These are phyloP conservation scores for Camponotus pennsylvanicus DNA, from an alignment of 1,140 invertebrate genomes.

Conservation along the genomic window DNA sequence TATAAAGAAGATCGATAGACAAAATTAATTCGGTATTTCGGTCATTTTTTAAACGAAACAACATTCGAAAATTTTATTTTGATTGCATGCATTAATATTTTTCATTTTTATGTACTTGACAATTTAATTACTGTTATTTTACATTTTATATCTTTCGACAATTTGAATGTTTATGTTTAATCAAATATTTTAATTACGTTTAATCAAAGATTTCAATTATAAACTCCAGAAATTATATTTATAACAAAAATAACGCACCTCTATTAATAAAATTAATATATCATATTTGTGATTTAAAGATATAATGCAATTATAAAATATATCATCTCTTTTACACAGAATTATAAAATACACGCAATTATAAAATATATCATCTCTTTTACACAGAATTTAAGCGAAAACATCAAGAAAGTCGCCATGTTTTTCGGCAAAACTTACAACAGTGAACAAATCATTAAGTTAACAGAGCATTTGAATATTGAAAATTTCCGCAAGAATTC, in stretches of 20 bases:
- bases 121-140: no score
- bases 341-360: slow-evolving; percentile 82
- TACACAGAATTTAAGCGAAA: slow-evolving; percentile 85
- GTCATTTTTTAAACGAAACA: not conserved
- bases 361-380: not conserved
- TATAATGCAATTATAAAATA: not conserved
- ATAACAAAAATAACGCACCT: not conserved
- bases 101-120: no score
- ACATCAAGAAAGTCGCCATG: slow-evolving; percentile 86
- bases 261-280: not conserved
- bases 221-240: not conserved
- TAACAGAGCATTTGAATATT: slow-evolving; percentile 90
- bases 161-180: no score
- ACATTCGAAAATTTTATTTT: not conserved
- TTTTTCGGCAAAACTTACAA: slow-evolving; percentile 88
- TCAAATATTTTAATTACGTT: not conserved
- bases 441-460: slow-evolving; percentile 85
- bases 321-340: slow-evolving; percentile 64
- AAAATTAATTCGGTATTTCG: not conserved
- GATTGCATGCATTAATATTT: no score
- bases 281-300: not conserved
- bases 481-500: slow-evolving; percentile 91
- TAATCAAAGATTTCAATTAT: not conserved
- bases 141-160: not conserved
- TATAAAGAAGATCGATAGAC: not conserved